Evolutionary conservation across 2,113 vertebrate genomes (phyloP), one percentile per base, ranked within the genome.

Genomic region (Nesogale talazaci): DNA sequence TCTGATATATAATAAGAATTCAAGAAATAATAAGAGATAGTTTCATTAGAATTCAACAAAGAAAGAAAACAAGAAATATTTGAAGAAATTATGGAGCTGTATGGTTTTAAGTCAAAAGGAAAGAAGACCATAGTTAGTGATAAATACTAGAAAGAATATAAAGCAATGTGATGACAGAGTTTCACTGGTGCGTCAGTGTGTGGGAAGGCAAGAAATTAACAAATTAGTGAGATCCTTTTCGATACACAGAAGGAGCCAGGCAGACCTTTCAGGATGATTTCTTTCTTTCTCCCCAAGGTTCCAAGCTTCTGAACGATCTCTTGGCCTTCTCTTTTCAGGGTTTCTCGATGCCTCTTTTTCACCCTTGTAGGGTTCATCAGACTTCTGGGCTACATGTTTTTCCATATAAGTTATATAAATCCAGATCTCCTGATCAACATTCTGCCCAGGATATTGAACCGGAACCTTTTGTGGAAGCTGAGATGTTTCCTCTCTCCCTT

Each of bases 361-460:
- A 94, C 15, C 42, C 70, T 36, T 15, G 56, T 97, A 3, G 88
- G 96, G 91, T 88, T 96, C 87, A 91, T 95, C 90, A 94, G 82
- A 89, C 59, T 97, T 38, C 89, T 96, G 87, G 85, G 92, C 56
- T 97, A 95, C 79, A 46, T 95, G 76, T 17, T 95, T 86, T 96
- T 97, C 76, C 92, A 97, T 12, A 57, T 97, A 86, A 94, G 34
- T 74, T 94, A 97, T 78, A 91, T 97, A 95, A 96, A 97, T 74
- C 94, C 97, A 46, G 97, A 97, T 78, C 84, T 97, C 52, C 90
- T 97, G 34, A 23, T 96, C 89, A 86, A 94, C 27, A 25, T 81
- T 20, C 83, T 97, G 69, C 96, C 96, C 70, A 95, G 89, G 85
- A 86, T 97, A 27, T 57, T 97, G 87, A 92, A 40, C 92, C 95